Evolutionary conservation across 2,113 vertebrate genomes (phyloP), one percentile per base, ranked within the genome.

Genomic region (Heterotilapia buettikoferi): DNA sequence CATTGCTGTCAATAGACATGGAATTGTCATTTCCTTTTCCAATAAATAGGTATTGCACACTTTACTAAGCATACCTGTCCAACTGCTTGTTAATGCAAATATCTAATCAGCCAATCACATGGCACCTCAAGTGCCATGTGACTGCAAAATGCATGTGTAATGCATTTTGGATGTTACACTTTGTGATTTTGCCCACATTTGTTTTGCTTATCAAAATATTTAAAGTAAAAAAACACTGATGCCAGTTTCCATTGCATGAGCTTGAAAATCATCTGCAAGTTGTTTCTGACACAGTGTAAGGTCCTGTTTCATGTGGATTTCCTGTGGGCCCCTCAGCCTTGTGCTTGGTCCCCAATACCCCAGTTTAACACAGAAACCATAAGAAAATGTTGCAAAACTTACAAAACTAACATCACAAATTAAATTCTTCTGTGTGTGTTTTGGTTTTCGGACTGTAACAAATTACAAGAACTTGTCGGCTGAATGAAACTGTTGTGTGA

Each of bases 121-220:
- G 26, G 9, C 29, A 61, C 29, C 0, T 33, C 0, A 18, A 0
- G 29, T 61, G 29, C 52, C 52, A 53, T 53, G 52, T 10, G 52
- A 53, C 21, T 53, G 24, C 26, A 59, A 16, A 61, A 61, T 19
- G 9, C 59, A 11, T 6, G 29, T 63, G 59, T 63, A 73, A 45
- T 26, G 21, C 21, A 45, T 18, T 43, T 73, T 73, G 38, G 8
- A 18, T 73, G 21, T 43, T 45, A 26, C 66, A 45, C 59, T n/a
- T 36, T 63, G 6, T 7, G 59, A 63, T 63, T 63, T 63, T 36
- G 4, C 19, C 19, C 2, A 66, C 10, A 66, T 66, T 66, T 66
- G 33, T 66, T 66, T 38, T 66, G 61, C 33, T 38, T 38, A 66
- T 66, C 9, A 38, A 66, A 38, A 66, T 66, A 66, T 38, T 66